Conservation (phyloP, 2,113 vertebrate genomes). For the Cygnus atratus region DNA sequence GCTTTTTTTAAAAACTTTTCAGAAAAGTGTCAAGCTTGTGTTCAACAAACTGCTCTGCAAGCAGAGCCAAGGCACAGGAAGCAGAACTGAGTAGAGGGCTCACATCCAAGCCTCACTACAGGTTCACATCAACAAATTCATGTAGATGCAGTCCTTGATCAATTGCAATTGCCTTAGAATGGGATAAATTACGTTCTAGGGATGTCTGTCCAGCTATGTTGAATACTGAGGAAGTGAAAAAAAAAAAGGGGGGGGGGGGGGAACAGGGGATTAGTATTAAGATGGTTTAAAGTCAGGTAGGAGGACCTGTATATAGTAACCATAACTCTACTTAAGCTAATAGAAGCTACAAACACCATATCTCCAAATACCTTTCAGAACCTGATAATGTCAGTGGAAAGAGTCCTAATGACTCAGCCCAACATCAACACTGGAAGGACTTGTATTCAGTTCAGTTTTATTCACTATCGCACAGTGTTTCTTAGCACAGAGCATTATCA, state of each 20-base stretch:
- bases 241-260: too few species aligned
- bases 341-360: background rate
- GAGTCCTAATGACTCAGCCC: background rate
- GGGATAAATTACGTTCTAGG: background rate
- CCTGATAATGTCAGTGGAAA: background rate
- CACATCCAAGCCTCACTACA: background rate
- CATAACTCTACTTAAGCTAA: background rate
- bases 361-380: background rate
- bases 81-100: background rate
- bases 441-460: background rate
- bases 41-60: background rate
- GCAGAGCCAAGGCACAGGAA: too few species aligned
- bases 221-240: background rate
- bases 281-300: background rate
- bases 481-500: background rate
- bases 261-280: background rate
- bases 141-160: background rate
- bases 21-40: background rate
- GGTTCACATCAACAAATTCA: background rate
- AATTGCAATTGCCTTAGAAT: background rate
- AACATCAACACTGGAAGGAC: background rate
- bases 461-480: background rate
- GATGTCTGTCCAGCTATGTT: background rate
- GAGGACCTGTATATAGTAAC: background rate
- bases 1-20: background rate